Evolutionary conservation across 2,888 invertebrate species (phyloP).

Genomic region (Buathra laborator): DNA sequence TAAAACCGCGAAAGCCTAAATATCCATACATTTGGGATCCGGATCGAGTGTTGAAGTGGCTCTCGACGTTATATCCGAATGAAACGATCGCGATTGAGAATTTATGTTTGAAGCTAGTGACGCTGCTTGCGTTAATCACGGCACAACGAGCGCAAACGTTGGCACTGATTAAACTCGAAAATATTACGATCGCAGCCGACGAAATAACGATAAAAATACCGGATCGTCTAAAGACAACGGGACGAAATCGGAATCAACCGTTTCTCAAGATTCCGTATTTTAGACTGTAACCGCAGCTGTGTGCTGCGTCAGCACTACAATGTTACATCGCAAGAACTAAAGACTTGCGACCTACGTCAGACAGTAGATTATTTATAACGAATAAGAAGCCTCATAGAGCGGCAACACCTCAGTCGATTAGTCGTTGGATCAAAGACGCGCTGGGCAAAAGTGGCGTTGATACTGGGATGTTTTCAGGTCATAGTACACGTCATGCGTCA

Average conservation of each 20-base stretch:
- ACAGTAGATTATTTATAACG: constrained; percentile 13
- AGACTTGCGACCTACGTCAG: background rate
- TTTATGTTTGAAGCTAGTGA: constrained; percentile 70
- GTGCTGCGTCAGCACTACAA: constrained; percentile 15
- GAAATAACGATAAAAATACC: constrained; percentile 49
- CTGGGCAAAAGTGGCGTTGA: constrained; percentile 31
- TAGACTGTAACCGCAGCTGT: constrained; percentile 31
- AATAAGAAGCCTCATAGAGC: constrained; percentile 32
- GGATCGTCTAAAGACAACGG: constrained; percentile 46
- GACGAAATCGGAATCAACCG: constrained; percentile 42
- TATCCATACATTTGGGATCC: constrained; percentile 76
- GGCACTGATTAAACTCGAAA: constrained; percentile 28
- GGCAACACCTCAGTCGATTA: constrained; percentile 37
- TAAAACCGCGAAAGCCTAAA: constrained; percentile 57
- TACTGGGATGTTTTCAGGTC: constrained; percentile 16
- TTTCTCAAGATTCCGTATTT: constrained; percentile 46
- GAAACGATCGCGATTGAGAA: constrained; percentile 54
- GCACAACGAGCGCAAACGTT: constrained; percentile 58
- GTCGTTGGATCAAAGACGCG: constrained; percentile 41
- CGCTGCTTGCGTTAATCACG: constrained; percentile 70
- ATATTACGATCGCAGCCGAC: constrained; percentile 13
- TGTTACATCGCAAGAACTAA: constrained; percentile 38
- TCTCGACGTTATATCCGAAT: constrained; percentile 22
- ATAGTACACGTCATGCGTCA: constrained; percentile 41
- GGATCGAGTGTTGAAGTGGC: constrained; percentile 4